Conservation (phyloP, 2,888 invertebrate genomes). For the Drosophila gaucha region DNA sequence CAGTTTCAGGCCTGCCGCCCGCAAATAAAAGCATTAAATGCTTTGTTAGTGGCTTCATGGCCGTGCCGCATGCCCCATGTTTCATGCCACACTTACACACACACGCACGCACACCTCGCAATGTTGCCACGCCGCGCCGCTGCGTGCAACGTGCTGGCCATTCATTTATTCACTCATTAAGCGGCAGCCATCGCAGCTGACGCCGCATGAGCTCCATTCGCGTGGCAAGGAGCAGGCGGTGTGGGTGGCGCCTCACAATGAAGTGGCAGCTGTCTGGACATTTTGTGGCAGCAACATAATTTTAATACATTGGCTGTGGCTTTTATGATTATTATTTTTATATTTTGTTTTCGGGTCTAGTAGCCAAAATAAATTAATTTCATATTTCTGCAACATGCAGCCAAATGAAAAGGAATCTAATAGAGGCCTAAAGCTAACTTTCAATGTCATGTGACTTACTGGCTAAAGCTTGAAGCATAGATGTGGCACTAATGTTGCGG, state of each 20-base stretch:
- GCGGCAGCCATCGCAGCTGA: conserved; percentile 68
- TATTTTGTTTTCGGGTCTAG: too few species aligned
- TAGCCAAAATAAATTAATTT: conserved; percentile 55
- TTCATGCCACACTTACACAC: conserved; percentile 3
- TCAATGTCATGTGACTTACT: too few species aligned
- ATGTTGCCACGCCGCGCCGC: not conserved
- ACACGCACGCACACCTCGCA: not conserved
- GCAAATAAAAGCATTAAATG: conserved; percentile 79
- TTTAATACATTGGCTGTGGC: conserved; percentile 64
- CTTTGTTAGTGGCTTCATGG: conserved; percentile 63
- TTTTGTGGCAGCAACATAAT: conserved; percentile 76
- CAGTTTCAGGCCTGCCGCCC: conserved; percentile 72
- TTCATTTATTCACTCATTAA: conserved; percentile 72
- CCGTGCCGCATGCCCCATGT: conserved; percentile 4
- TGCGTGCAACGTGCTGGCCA: conserved; percentile 47
- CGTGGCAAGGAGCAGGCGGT: conserved; percentile 3
- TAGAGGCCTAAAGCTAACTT: not conserved
- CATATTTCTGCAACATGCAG: conserved; percentile 32
- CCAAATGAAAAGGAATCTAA: not conserved
- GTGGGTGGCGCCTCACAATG: not conserved
- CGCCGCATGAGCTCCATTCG: conserved; percentile 62
- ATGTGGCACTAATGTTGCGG: conserved; percentile 69
- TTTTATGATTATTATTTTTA: conserved; percentile 36
- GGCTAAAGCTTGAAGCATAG: conserved; percentile 19
- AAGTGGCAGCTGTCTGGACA: conserved; percentile 56